phyloP scores from a whole-genome alignment of 2,113 vertebrate species.

The Mystacornis crossleyi region DNA sequence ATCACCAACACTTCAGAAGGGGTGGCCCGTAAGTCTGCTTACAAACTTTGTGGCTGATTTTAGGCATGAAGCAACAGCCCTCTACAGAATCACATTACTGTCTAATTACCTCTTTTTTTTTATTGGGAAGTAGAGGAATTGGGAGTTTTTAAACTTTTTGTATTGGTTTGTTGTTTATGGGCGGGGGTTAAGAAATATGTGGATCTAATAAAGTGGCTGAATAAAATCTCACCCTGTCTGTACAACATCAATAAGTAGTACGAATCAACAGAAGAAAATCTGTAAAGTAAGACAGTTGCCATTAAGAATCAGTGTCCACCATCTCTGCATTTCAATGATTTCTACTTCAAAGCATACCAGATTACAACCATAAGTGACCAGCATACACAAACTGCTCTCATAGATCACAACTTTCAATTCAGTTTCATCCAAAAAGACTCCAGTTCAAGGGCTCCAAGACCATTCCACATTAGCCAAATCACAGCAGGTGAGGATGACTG shows the following conservation, averaged over 20 bases:
- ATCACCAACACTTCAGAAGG: neutral
- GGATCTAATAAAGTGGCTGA: neutral
- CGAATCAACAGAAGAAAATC: neutral
- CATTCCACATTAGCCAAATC: neutral
- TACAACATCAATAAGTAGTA: neutral
- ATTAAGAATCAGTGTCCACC: neutral
- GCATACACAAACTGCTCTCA: neutral
- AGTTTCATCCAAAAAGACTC: neutral
- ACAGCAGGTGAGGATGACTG: neutral
- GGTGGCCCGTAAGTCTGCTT: neutral
- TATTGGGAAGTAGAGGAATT: too few relatives aligned
- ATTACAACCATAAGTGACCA: neutral
- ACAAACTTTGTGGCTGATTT: neutral
- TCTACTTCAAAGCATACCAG: neutral
- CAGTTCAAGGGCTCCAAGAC: neutral
- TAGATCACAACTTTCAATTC: neutral
- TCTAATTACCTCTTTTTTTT: neutral
- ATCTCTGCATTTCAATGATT: neutral
- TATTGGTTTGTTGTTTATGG: neutral
- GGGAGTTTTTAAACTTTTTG: neutral
- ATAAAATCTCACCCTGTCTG: neutral
- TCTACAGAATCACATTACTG: neutral
- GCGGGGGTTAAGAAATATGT: fast-evolving
- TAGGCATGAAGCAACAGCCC: neutral
- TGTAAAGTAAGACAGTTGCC: neutral